A percentile compares a stretch with the other conserved stretches of the same genome.
Evolutionary conservation across 92 coral and sea anemone genomes (phyloP).

Genomic region (Phenganax marumi): DNA sequence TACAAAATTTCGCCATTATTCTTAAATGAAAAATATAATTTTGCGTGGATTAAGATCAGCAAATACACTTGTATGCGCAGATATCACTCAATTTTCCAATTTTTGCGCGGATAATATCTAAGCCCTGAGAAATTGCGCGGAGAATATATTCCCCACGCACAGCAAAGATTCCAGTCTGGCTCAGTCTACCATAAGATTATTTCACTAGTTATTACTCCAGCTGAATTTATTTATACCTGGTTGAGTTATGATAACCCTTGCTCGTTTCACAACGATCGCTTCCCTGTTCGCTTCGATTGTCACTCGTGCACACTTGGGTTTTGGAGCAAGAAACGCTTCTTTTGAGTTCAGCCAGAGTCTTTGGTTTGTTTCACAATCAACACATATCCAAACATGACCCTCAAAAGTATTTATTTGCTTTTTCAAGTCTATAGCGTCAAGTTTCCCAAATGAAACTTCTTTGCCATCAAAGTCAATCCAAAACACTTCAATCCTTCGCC

Average conservation of each 20-base stretch:
- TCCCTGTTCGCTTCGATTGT: constrained; percentile 41
- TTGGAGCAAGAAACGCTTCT: constrained; percentile 60
- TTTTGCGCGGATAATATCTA: too few relatives aligned
- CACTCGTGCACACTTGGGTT: constrained; percentile 62
- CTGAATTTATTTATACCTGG: constrained; percentile 60
- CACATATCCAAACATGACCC: constrained; percentile 88
- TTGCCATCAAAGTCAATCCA: constrained; percentile 78
- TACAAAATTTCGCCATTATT: too few relatives aligned
- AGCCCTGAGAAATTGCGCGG: too few relatives aligned
- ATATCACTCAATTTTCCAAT: too few relatives aligned
- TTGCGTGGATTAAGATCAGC: too few relatives aligned
- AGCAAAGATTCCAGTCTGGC: background rate
- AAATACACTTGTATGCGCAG: too few relatives aligned
- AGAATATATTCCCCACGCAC: too few relatives aligned
- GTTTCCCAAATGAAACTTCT: constrained; percentile 53
- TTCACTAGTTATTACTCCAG: background rate
- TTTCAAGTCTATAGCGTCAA: constrained; percentile 12
- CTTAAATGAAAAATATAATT: too few relatives aligned
- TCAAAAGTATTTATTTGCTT: constrained; percentile 66
- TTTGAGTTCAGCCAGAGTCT: constrained; percentile 72
- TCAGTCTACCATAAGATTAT: background rate
- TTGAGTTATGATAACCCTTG: constrained; percentile 61
- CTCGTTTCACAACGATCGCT: constrained; percentile 53
- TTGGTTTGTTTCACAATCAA: constrained; percentile 64
- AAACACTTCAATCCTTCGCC: constrained; percentile 63